Percentiles rank a stretch among this genome's conserved stretches.
These are phyloP conservation scores for Zelostemma sp. DNA, from an alignment of 1,140 invertebrate species.

Conservation along the genomic window DNA sequence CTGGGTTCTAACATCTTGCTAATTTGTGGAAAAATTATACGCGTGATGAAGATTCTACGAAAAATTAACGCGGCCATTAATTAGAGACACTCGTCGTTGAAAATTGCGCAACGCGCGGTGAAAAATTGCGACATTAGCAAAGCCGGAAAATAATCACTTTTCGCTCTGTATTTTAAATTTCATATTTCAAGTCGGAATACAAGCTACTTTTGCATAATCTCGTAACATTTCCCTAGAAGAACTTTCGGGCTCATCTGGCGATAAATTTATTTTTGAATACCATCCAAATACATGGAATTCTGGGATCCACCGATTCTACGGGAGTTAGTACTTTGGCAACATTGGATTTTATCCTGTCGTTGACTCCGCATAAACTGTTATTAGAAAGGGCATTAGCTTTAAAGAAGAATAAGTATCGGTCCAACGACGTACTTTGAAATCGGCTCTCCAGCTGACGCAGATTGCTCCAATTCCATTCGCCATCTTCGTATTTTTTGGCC, in stretches of 20 bases:
- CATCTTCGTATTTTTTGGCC: not conserved
- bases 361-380: slow-evolving; percentile 7
- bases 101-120: not conserved
- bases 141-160: not conserved
- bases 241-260: not conserved
- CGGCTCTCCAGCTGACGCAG: slow-evolving; percentile 12
- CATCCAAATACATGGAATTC: not conserved
- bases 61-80: not conserved
- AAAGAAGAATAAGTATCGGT: slow-evolving; percentile 4
- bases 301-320: not conserved
- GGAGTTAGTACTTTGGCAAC: slow-evolving; percentile 9
- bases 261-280: slow-evolving; percentile 6
- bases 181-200: slow-evolving; percentile 1
- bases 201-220: not conserved
- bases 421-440: slow-evolving; percentile 10
- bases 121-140: not conserved
- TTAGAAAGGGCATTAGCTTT: slow-evolving; percentile 11
- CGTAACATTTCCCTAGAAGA: not conserved
- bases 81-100: not conserved
- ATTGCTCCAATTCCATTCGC: slow-evolving; percentile 1
- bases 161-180: slow-evolving; percentile 5
- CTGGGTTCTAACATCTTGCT: no score
- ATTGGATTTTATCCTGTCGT: slow-evolving; percentile 7
- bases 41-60: not conserved
- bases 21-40: no score